A percentile compares a stretch with the other conserved stretches of the same genome.
phyloP scores from a whole-genome alignment of 1,140 invertebrate species.

The Apis dorsata region DNA sequence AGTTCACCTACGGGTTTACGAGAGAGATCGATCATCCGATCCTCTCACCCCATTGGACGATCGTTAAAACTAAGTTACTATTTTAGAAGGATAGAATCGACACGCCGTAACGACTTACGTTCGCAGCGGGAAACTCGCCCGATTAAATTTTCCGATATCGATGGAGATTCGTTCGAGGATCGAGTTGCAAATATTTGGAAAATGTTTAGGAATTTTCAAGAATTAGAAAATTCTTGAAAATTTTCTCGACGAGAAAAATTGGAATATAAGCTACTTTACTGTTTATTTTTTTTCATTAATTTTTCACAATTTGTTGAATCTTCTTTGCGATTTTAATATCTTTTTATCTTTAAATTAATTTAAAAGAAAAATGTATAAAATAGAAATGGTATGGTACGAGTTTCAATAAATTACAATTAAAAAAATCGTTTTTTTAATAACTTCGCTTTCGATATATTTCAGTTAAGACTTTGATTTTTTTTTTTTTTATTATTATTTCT shows the following conservation, averaged over 20 bases:
- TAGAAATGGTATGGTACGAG: too few relatives aligned
- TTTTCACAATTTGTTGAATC: too few relatives aligned
- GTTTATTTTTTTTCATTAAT: neutral
- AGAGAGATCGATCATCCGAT: slow-evolving; percentile 62
- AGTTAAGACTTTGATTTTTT: neutral
- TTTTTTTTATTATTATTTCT: neutral
- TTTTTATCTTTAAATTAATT: too few relatives aligned
- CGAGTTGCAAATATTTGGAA: neutral
- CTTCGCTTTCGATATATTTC: too few relatives aligned
- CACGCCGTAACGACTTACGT: slow-evolving; percentile 25
- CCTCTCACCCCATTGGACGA: slow-evolving; percentile 65
- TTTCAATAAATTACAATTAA: too few relatives aligned
- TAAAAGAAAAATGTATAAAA: too few relatives aligned
- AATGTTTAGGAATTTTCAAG: neutral
- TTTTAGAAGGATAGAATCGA: slow-evolving; percentile 55
- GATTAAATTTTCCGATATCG: neutral
- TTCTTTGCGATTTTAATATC: too few relatives aligned
- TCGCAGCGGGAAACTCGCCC: neutral
- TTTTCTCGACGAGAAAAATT: neutral
- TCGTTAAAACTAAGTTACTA: slow-evolving; percentile 65
- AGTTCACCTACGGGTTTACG: slow-evolving; percentile 62
- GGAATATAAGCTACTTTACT: neutral
- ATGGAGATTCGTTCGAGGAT: neutral
- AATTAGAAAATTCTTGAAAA: neutral
- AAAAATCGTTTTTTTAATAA: too few relatives aligned